Evolutionary conservation across 2,113 vertebrate species (phyloP).

Genomic region (Kobus ellipsiprymnus): DNA sequence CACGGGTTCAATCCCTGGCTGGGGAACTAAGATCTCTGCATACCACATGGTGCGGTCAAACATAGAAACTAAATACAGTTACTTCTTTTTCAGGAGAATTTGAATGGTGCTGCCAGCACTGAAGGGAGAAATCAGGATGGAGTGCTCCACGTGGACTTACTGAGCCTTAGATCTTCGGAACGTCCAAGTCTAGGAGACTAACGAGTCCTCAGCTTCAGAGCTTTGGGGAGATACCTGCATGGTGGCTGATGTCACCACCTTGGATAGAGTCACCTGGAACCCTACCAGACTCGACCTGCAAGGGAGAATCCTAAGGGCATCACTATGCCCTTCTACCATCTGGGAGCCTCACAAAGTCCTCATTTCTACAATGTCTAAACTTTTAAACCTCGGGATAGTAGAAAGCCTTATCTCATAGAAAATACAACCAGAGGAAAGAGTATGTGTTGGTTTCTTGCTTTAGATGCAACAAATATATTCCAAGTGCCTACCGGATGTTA

Average conservation of each 20-base stretch:
- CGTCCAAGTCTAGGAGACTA: neutral
- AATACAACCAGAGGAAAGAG: neutral
- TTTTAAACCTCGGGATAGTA: neutral
- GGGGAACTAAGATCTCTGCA: neutral
- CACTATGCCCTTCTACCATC: neutral
- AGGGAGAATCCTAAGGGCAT: neutral
- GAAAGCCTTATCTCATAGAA: neutral
- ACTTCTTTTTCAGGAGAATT: neutral
- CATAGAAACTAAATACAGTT: neutral
- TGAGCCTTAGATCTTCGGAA: neutral
- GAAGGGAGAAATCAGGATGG: neutral
- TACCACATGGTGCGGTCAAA: accelerated
- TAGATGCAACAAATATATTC: neutral
- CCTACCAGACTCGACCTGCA: neutral
- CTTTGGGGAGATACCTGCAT: neutral
- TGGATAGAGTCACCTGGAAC: neutral
- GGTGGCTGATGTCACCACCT: neutral
- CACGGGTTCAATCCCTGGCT: neutral
- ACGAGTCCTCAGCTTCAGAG: neutral
- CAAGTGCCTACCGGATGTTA: neutral
- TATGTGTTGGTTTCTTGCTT: neutral
- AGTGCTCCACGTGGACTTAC: neutral
- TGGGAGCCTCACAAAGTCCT: neutral
- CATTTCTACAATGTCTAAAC: neutral
- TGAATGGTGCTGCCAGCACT: neutral